Evolutionary conservation across 2,113 vertebrate species (phyloP).

Genomic region (Melanerpes formicivorus): DNA sequence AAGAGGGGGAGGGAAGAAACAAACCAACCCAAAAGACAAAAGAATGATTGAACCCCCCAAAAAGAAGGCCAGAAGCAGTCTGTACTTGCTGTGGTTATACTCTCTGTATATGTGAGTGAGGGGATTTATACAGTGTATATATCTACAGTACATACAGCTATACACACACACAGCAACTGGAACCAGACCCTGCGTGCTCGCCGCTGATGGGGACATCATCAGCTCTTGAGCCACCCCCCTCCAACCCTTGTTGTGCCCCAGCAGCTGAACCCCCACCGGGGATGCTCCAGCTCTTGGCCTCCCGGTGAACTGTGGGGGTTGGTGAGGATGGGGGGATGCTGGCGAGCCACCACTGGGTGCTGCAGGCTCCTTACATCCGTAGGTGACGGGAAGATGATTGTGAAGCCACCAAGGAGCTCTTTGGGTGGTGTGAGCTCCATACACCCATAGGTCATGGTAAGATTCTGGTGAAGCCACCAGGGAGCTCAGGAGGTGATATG

Average conservation of each 20-base stretch:
- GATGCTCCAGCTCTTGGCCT: neutral
- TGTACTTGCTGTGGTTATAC: constrained; percentile 31
- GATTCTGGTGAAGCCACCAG: too few relatives aligned
- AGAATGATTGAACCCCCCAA: neutral
- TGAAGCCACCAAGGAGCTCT: too few relatives aligned
- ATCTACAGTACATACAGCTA: constrained; percentile 42
- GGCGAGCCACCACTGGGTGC: neutral
- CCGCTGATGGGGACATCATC: constrained; percentile 6
- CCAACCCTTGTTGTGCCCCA: fast-evolving
- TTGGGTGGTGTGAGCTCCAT: neutral
- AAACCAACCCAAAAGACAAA: neutral
- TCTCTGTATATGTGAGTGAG: constrained; percentile 21
- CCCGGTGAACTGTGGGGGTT: neutral
- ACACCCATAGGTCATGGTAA: too few relatives aligned
- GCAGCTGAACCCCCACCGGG: neutral
- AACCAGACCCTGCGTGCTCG: neutral
- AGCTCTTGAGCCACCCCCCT: neutral
- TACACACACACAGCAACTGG: neutral
- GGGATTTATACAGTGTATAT: constrained; percentile 49
- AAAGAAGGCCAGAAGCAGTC: neutral
- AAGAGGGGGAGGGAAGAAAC: neutral
- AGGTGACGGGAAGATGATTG: too few relatives aligned
- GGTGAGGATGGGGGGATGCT: neutral
- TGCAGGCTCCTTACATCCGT: too few relatives aligned
- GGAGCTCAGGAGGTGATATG: too few relatives aligned